Evolutionary conservation across 2,888 invertebrate species (phyloP).

Genomic region (Metallyticus violacea): DNA sequence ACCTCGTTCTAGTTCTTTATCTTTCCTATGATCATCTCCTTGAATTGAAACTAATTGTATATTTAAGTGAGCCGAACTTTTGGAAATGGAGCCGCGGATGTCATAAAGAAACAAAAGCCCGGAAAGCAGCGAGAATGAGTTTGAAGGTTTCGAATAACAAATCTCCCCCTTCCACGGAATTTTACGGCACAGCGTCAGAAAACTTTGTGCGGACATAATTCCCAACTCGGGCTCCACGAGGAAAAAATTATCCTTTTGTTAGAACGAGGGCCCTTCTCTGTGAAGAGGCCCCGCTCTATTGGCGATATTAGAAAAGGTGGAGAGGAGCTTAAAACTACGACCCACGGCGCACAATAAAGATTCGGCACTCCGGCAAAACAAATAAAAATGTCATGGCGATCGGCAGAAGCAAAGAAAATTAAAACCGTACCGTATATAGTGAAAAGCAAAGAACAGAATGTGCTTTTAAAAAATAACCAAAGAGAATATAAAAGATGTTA

Average conservation of each 20-base stretch:
- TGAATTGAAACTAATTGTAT: background rate
- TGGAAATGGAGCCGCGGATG: too few relatives aligned
- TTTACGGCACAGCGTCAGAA: background rate
- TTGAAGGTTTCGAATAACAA: background rate
- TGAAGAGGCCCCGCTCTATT: background rate
- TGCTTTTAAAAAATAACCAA: background rate
- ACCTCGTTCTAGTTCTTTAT: too few relatives aligned
- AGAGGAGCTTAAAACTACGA: background rate
- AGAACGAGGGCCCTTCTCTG: background rate
- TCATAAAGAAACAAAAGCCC: background rate
- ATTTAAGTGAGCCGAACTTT: background rate
- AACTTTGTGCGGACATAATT: background rate
- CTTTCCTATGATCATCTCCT: too few relatives aligned
- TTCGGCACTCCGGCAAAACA: background rate
- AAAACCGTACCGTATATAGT: too few relatives aligned
- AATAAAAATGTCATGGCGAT: background rate
- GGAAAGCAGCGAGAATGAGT: background rate
- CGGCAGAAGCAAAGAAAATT: background rate
- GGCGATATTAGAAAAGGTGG: background rate
- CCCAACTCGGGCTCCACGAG: background rate
- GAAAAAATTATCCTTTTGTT: background rate
- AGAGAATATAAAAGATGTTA: too few relatives aligned
- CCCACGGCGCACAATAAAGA: background rate
- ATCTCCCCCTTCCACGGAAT: background rate
- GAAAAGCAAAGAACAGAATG: too few relatives aligned